Base-by-base conservation (phyloP, 2,113 vertebrate genomes). In the Piprites chloris region DNA sequence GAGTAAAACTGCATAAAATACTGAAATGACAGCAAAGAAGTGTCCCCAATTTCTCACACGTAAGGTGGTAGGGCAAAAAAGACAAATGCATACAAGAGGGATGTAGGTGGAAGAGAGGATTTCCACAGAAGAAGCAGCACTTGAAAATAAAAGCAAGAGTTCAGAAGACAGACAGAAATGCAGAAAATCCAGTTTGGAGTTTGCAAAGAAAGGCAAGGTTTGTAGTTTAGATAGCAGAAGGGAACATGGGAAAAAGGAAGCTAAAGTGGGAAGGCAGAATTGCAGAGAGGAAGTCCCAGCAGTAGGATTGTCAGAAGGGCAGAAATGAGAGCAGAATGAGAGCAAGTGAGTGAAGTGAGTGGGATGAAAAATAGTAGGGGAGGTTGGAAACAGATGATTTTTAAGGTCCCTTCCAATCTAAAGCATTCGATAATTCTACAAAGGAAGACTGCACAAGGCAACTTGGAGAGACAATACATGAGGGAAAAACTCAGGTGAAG, bases 21-120 rank as follows among this genome's bases (percentile, higher is more conserved):
- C 10, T 56, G 55, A 91, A 52, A 85, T 50, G 13, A 61, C 41
- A 89, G 39, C 27, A 59, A 42, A 53, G 13, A 74, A 68, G 10
- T 5, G 5, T 30, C 27, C 33, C 12, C n/a, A 39, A 30, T 65
- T 82, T 73, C 46, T 56, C 19, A 44, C 0, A 0, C 22, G 8
- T n/a, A 39, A 55, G 35, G 8, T 44, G 8, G 9, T 20, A 67
- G 46, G 32, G 28, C 41, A 79, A 65, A 77, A 26, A 71, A 6
- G 33, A 84, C 14, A 80, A n/a, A 39, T 32, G 9, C 9, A 20
- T 17, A 6, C 11, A 44, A 66, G 30, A 71, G 7, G 6, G 12
- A 91, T 16, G 26, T 52, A 52, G 22, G 44, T 26, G 42, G 52
- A 85, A 72, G 11, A 74, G 9, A 58, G 7, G 11, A 7, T 21